Percentiles rank a stretch among this genome's conserved stretches.
phyloP scores from a whole-genome alignment of 2,888 invertebrate species.

The Ceramica pisi region DNA sequence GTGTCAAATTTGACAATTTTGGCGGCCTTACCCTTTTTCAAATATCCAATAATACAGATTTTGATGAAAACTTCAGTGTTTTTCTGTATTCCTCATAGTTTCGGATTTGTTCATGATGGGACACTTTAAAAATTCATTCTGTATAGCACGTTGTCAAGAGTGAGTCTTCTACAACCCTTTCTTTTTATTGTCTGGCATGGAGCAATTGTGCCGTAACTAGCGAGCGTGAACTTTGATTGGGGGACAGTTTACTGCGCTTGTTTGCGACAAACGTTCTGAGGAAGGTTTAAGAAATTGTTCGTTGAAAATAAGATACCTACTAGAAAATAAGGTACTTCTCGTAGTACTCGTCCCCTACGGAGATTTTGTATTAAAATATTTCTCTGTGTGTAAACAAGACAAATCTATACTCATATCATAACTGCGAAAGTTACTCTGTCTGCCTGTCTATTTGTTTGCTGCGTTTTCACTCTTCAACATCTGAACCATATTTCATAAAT shows the following conservation, averaged over 20 bases:
- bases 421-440: neutral
- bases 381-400: neutral
- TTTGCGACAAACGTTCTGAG: conserved; percentile 21
- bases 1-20: no score
- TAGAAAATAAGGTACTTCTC: neutral
- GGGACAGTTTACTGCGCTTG: conserved; percentile 44
- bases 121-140: no score
- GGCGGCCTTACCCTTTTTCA: no score
- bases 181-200: neutral
- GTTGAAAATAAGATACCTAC: neutral
- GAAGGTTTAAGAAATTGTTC: neutral
- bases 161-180: conserved; percentile 22
- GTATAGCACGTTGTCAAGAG: neutral
- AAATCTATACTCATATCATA: neutral
- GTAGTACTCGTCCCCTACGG: neutral
- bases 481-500: neutral
- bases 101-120: no score
- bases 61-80: no score
- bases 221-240: conserved; percentile 36
- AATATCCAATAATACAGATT: no score
- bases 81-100: no score
- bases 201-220: conserved; percentile 20
- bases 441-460: neutral
- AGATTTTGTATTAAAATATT: neutral
- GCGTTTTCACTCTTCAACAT: neutral